Base-by-base conservation (phyloP, 1,140 invertebrate genomes). In the Scaptomyza hsui region DNA sequence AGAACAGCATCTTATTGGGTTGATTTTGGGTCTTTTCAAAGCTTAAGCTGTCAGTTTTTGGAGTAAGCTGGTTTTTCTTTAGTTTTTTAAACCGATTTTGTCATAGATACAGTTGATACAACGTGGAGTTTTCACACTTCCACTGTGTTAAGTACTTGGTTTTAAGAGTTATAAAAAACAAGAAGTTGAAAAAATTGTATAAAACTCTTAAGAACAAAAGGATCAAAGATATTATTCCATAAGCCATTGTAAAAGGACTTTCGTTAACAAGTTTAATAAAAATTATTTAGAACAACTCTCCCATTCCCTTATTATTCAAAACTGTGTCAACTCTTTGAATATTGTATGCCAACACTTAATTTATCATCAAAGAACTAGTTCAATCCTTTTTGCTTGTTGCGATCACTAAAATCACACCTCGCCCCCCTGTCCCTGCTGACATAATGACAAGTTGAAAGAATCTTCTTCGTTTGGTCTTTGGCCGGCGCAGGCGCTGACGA, bases 401-500 rank as follows among this genome's bases (percentile, higher is more conserved):
- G 19, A 63, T n/a, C 12, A 19, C 35, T 47, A 44, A 39, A 18
- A 61, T 77, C 73, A 61, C 78, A 80, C 77, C 77, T 80, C 62
- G 51, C 37, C 3, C n/a, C 7, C 6, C 18, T 19, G 3, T 1
- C 10, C 29, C 1, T 1, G 32, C 12, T 37, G 52, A 44, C 61
- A 80, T 61, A 65, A 71, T 83, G 75, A 83, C 80, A 83, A 68
- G 76, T 75, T 79, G 79, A 64, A 44, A 59, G 63, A 79, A 68
- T 69, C 75, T 62, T 29, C 19, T 21, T 1, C 19, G 4, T 78
- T 82, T 79, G 75, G 75, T 83, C 67, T 85, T 85, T 79, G 26
- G 73, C 81, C 81, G 49, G 49, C 49, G 76, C 80, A n/a, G 47
- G 32, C 39, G 47, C 48, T 72, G 68, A 72, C 72, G 61, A 59